Percentiles rank a stretch among this genome's conserved stretches.
Conservation (phyloP, 2,797 vertebrate species). For the Buphagus erythrorhynchus region DNA sequence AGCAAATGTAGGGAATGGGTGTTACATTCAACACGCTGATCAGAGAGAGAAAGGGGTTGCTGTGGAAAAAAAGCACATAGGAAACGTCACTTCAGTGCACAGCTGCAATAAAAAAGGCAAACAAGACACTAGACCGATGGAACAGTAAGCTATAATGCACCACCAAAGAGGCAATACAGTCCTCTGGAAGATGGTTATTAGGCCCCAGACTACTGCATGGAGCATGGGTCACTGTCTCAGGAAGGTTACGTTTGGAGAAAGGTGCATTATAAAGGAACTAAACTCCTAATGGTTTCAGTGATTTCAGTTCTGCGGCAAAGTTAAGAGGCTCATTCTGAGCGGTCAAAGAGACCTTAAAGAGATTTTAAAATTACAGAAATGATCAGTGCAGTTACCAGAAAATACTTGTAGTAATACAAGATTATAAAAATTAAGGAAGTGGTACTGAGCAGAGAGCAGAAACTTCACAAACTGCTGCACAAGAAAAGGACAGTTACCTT, state of each 20-base stretch:
- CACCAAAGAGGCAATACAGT: background rate
- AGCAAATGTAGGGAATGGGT: slow-evolving; percentile 18
- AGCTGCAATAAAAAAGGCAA: slow-evolving; percentile 68
- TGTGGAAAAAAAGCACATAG: background rate
- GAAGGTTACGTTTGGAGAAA: slow-evolving; percentile 49
- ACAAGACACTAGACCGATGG: slow-evolving; percentile 13
- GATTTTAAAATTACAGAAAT: slow-evolving; percentile 1
- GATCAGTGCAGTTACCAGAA: background rate
- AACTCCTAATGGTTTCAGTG: background rate
- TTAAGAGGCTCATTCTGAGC: slow-evolving; percentile 8
- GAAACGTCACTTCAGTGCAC: slow-evolving; percentile 40
- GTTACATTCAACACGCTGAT: background rate
- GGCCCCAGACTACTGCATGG: background rate
- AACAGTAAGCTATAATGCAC: slow-evolving; percentile 26
- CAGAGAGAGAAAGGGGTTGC: slow-evolving; percentile 7
- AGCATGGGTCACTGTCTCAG: slow-evolving; percentile 43
- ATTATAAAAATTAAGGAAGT: slow-evolving; percentile 4
- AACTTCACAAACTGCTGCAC: background rate
- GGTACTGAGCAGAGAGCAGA: background rate
- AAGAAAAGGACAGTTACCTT: background rate
- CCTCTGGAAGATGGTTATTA: slow-evolving; percentile 36
- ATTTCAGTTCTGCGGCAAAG: slow-evolving; percentile 2
- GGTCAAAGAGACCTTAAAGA: background rate
- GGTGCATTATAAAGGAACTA: background rate
- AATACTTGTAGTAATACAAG: background rate